These are phyloP conservation scores for Macropus fuliginosus DNA, from an alignment of 2,797 vertebrate species.

Conservation along the genomic window DNA sequence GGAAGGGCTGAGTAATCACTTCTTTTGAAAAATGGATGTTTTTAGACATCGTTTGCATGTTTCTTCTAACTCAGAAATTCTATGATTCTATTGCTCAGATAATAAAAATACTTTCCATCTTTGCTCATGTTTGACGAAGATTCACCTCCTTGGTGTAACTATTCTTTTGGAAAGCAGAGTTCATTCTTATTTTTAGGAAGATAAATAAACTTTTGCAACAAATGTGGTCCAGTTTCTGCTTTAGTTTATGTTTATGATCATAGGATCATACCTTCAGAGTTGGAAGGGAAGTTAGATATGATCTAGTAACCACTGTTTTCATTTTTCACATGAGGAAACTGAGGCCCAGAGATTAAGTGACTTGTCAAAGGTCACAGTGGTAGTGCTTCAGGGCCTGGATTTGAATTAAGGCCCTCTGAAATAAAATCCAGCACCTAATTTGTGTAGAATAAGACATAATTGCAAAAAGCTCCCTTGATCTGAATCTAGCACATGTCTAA, in stretches of 20 bases:
- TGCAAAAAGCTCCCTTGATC: background rate
- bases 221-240: background rate
- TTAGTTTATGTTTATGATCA: background rate
- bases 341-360: background rate
- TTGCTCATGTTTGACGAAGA: slow-evolving; percentile 1
- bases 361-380: background rate
- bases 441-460: background rate
- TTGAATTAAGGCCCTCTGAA: background rate
- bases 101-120: background rate
- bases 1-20: background rate
- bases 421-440: background rate
- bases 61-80: background rate
- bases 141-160: background rate
- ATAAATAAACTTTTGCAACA: background rate
- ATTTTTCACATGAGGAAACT: background rate
- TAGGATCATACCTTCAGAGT: background rate
- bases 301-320: background rate
- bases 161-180: background rate
- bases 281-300: background rate
- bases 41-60: background rate
- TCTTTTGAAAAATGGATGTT: background rate
- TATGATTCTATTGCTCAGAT: background rate
- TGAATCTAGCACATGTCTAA: background rate
- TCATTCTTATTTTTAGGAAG: background rate
- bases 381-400: background rate